These are phyloP conservation scores for Hemiscyllium ocellatum DNA, from an alignment of 2,113 vertebrate species.

Conservation along the genomic window DNA sequence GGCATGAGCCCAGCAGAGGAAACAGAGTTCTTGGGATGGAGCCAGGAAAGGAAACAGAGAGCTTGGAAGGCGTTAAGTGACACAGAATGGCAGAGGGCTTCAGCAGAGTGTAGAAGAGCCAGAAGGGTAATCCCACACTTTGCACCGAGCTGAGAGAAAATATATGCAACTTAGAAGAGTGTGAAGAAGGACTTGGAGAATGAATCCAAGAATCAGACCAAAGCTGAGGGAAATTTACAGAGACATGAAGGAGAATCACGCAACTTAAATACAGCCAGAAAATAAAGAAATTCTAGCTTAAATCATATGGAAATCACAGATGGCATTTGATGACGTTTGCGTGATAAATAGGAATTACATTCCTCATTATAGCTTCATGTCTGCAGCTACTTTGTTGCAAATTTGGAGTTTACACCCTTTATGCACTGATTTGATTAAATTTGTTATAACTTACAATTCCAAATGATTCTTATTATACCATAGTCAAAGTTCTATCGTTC, in stretches of 20 bases:
- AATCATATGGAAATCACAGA: not conserved
- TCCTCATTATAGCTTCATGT: not conserved
- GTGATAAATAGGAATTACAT: not conserved
- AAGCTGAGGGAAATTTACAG: not conserved
- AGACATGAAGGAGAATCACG: not conserved
- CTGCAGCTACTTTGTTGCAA: not conserved
- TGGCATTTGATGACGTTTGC: slow-evolving; percentile 2
- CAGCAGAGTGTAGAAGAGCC: not conserved
- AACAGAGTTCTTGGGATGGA: not conserved
- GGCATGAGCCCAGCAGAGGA: not conserved
- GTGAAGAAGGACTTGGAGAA: not conserved
- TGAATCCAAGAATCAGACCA: not conserved
- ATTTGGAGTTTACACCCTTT: not conserved
- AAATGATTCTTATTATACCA: not conserved
- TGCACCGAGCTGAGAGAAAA: not conserved
- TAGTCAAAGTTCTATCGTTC: not conserved
- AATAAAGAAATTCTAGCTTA: not conserved
- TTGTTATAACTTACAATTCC: not conserved
- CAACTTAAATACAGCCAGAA: not conserved
- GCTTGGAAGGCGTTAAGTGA: not conserved
- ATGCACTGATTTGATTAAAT: not conserved
- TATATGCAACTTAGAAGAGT: not conserved
- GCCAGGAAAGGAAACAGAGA: not conserved
- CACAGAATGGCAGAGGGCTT: not conserved
- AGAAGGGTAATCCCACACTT: not conserved